Percentiles rank a stretch among this genome's conserved stretches.
Evolutionary conservation across 1,140 invertebrate species (phyloP).

Genomic region (Hyles euphorbiae): DNA sequence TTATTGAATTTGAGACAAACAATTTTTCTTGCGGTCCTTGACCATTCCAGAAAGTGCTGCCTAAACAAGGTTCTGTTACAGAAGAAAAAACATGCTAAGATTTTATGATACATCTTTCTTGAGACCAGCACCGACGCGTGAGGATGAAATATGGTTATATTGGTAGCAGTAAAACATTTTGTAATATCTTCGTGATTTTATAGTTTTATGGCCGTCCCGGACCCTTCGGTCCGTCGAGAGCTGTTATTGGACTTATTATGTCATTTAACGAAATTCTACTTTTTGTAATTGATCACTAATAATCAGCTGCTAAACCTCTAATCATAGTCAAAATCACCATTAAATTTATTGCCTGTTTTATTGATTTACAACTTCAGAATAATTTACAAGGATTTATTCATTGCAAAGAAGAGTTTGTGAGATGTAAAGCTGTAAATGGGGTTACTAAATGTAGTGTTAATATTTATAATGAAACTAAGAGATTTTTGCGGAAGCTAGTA

Average conservation of each 20-base stretch:
- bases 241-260: conserved; percentile 31
- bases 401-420: too few species aligned
- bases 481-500: too few species aligned
- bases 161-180: conserved; percentile 50
- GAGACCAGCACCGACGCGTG: conserved; percentile 31
- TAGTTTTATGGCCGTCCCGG: conserved; percentile 56
- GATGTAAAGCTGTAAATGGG: too few species aligned
- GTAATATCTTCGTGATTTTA: conserved; percentile 62
- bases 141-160: conserved; percentile 68
- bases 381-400: too few species aligned
- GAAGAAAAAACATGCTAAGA: conserved; percentile 22
- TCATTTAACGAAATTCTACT: conserved; percentile 29
- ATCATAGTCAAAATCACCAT: conserved; percentile 14
- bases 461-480: too few species aligned
- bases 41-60: conserved; percentile 43
- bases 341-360: conserved; percentile 7
- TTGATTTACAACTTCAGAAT: too few species aligned
- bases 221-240: conserved; percentile 17
- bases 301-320: conserved; percentile 44
- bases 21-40: conserved; percentile 53
- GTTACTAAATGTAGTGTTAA: too few species aligned
- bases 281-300: conserved; percentile 32
- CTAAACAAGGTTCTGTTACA: conserved; percentile 44
- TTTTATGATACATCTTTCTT: conserved; percentile 25
- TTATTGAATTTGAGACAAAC: conserved; percentile 45